Conservation (phyloP, 2,797 vertebrate genomes). For the Hydrocynus forskahlii region DNA sequence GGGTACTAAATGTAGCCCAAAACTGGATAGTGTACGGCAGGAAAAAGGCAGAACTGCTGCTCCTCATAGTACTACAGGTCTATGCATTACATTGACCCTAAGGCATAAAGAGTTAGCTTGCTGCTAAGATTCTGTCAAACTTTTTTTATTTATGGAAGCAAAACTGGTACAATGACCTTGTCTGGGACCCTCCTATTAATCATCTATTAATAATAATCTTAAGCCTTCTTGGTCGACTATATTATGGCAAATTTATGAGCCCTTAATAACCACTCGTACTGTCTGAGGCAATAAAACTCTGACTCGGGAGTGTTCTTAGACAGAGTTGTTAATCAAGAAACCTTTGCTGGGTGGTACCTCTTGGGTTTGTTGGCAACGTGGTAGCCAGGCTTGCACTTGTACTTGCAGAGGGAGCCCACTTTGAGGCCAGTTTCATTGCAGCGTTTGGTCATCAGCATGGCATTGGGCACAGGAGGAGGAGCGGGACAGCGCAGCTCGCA, state of each 20-base stretch:
- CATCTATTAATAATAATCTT: conserved; percentile 5
- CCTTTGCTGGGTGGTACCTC: conserved; percentile 64
- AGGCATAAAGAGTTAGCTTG: no score
- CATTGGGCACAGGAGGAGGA: conserved; percentile 87
- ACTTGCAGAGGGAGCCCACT: conserved; percentile 97
- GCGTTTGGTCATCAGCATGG: conserved; percentile 89
- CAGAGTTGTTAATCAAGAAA: background rate
- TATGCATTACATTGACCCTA: no score
- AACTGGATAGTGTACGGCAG: no score
- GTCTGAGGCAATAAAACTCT: background rate
- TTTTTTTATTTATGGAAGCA: background rate
- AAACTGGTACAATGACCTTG: background rate
- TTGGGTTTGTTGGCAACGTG: conserved; percentile 81
- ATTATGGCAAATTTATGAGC: background rate
- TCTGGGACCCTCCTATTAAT: background rate
- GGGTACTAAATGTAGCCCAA: no score
- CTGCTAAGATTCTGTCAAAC: background rate
- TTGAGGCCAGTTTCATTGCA: conserved; percentile 92
- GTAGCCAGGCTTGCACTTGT: conserved; percentile 95
- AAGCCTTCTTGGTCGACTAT: background rate
- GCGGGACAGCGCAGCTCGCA: conserved; percentile 94
- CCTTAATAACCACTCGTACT: background rate
- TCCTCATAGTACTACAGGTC: no score
- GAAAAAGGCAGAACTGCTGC: no score
- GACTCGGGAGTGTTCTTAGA: background rate